Conservation (phyloP, 2,888 invertebrate species). For the Epicampocera succincta region DNA sequence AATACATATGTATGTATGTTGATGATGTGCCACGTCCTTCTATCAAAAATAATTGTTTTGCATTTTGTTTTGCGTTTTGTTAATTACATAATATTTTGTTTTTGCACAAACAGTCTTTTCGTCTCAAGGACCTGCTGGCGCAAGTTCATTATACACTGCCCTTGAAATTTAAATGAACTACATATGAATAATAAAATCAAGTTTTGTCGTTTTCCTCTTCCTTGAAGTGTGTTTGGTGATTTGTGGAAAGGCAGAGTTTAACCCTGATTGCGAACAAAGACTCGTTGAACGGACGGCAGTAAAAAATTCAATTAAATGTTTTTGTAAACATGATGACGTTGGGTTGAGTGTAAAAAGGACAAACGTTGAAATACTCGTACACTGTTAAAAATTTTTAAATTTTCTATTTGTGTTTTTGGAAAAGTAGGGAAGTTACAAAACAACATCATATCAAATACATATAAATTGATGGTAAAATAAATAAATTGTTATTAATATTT, state of each 20-base stretch:
- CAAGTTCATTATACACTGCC: neutral
- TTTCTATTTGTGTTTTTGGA: neutral
- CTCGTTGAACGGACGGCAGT: neutral
- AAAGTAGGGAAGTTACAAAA: too few relatives aligned
- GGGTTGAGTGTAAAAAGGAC: neutral
- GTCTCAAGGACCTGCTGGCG: slow-evolving; percentile 26
- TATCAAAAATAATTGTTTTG: too few relatives aligned
- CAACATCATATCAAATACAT: too few relatives aligned
- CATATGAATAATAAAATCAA: slow-evolving; percentile 7
- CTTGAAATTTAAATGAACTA: slow-evolving; percentile 11
- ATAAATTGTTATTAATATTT: too few relatives aligned
- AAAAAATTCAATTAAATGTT: slow-evolving; percentile 4
- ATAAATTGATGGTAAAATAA: too few relatives aligned
- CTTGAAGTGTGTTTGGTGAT: neutral
- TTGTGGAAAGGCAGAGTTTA: slow-evolving; percentile 19
- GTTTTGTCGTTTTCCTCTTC: slow-evolving; percentile 23
- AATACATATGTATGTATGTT: too few relatives aligned
- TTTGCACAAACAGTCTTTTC: neutral
- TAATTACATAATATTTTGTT: slow-evolving; percentile 6
- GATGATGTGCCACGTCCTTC: too few relatives aligned
- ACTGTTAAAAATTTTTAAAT: slow-evolving; percentile 17
- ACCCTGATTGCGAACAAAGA: slow-evolving; percentile 12
- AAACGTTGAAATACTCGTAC: slow-evolving; percentile 49
- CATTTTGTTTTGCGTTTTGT: neutral
- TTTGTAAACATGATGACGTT: neutral